These are phyloP conservation scores for Capitulum mitella DNA, from an alignment of 2,888 invertebrate species.

Conservation along the genomic window DNA sequence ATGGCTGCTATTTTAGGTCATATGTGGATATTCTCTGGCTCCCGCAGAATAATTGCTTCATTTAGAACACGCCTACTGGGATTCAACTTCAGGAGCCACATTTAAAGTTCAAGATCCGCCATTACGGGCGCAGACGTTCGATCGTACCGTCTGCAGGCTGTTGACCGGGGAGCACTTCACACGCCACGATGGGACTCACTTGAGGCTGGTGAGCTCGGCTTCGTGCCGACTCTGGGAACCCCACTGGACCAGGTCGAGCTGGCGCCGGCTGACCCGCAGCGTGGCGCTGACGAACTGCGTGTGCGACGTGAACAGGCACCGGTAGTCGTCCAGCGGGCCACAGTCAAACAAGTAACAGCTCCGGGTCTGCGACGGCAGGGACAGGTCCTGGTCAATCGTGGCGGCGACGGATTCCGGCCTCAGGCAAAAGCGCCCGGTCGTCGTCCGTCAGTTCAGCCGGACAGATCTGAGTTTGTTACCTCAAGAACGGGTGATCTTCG, in stretches of 20 bases:
- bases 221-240: constrained; percentile 65
- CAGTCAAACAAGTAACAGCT: constrained; percentile 88
- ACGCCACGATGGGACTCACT: constrained; percentile 46
- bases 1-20: too few relatives aligned
- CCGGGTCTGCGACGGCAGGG: constrained; percentile 45
- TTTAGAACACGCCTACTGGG: too few relatives aligned
- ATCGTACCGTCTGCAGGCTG: too few relatives aligned
- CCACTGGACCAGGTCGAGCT: constrained; percentile 62
- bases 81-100: too few relatives aligned
- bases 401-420: background rate
- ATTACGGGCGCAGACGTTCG: too few relatives aligned
- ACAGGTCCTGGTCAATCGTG: background rate
- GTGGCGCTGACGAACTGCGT: constrained; percentile 81
- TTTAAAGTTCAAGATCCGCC: too few relatives aligned
- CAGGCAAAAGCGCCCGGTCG: too few relatives aligned
- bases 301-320: constrained; percentile 85
- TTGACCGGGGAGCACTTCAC: background rate
- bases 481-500: too few relatives aligned
- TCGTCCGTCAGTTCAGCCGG: too few relatives aligned
- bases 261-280: constrained; percentile 56
- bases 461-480: too few relatives aligned
- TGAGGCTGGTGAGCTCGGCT: constrained; percentile 60
- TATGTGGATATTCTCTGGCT: too few relatives aligned
- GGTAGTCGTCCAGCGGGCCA: constrained; percentile 80
- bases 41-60: too few relatives aligned